Percentiles rank a stretch among this genome's conserved stretches.
phyloP scores from a whole-genome alignment of 2,113 vertebrate genomes.

The Sakesphorus luctuosus region DNA sequence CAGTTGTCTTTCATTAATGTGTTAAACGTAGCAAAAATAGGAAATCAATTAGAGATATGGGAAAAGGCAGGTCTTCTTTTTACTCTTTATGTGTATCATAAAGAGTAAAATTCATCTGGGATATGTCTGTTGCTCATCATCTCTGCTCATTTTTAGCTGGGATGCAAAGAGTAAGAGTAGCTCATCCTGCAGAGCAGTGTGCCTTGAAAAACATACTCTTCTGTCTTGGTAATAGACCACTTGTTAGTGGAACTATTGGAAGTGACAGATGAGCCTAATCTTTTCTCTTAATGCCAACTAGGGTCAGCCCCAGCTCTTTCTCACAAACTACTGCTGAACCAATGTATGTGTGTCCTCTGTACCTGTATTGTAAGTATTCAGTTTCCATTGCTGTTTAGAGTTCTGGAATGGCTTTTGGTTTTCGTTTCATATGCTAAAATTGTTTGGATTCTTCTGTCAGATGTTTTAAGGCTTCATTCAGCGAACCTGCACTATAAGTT shows the following conservation, averaged over 20 bases:
- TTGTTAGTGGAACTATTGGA: background rate
- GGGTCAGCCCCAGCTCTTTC: background rate
- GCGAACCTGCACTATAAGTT: background rate
- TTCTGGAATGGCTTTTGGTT: background rate
- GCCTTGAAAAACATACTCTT: background rate
- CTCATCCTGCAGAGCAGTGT: background rate
- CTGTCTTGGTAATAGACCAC: background rate
- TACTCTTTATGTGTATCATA: background rate
- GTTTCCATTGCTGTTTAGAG: background rate
- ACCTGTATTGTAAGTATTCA: accelerated
- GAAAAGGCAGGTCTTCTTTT: background rate
- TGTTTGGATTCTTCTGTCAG: background rate
- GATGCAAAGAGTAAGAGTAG: background rate
- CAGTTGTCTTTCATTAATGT: background rate
- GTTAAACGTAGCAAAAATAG: background rate
- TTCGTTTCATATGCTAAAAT: background rate
- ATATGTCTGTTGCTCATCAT: background rate
- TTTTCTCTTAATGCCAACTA: background rate
- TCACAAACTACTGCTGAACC: background rate
- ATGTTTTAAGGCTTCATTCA: background rate
- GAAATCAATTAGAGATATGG: accelerated
- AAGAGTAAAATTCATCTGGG: background rate
- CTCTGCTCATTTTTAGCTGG: background rate
- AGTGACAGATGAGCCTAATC: background rate
- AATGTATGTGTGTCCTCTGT: accelerated